These are phyloP conservation scores for Zelleria hepariella DNA, from an alignment of 2,888 invertebrate genomes.

Conservation along the genomic window DNA sequence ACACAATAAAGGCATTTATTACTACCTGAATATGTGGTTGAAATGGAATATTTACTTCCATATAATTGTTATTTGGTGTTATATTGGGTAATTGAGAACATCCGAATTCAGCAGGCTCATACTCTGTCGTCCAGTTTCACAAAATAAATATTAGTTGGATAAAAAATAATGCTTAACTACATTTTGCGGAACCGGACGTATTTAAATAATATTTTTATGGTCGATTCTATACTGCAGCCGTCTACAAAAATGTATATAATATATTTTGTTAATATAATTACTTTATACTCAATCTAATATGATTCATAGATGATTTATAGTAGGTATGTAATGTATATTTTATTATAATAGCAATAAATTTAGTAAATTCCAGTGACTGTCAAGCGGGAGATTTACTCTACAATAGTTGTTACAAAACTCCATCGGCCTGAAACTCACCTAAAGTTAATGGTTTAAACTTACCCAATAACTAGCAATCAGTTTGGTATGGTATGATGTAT, in stretches of 20 bases:
- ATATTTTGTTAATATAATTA: neutral
- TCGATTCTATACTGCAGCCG: neutral
- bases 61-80: neutral
- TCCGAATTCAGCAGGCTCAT: neutral
- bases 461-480: neutral
- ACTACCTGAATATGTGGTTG: too few species aligned
- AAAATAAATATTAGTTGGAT: neutral
- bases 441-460: neutral
- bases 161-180: too few species aligned
- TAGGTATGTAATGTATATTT: neutral
- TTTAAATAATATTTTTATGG: neutral
- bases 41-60: neutral
- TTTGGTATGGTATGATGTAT: constrained; percentile 1
- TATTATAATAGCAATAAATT: neutral
- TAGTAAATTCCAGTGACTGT: too few species aligned
- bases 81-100: neutral
- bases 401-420: too few species aligned
- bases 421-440: too few species aligned
- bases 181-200: neutral
- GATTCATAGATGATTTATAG: neutral
- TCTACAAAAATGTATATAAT: neutral
- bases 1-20: too few species aligned
- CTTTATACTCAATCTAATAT: neutral
- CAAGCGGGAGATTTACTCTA: too few species aligned
- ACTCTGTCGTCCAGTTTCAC: neutral